These are phyloP conservation scores for Dendrocincla tyrannina DNA, from an alignment of 2,797 vertebrate species.

Conservation along the genomic window DNA sequence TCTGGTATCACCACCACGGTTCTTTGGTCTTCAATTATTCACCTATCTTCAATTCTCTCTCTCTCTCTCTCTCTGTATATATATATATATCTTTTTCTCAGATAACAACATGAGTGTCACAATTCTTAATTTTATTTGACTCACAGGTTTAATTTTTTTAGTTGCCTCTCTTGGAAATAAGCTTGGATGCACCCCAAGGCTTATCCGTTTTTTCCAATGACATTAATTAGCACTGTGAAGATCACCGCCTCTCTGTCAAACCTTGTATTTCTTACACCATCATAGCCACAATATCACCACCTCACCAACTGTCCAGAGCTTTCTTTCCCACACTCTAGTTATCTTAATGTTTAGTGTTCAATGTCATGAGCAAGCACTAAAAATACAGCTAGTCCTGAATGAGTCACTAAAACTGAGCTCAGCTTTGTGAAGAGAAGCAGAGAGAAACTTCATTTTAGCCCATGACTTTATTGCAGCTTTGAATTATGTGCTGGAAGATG, in stretches of 20 bases:
- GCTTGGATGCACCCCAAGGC: background rate
- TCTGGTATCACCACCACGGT: background rate
- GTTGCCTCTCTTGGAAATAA: background rate
- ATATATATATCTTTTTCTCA: background rate
- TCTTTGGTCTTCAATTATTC: background rate
- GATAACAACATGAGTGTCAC: background rate
- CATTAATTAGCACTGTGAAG: background rate
- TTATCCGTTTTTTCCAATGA: background rate
- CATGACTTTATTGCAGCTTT: background rate
- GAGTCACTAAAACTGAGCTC: background rate
- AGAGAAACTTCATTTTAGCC: background rate
- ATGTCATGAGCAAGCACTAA: background rate
- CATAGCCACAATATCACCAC: background rate
- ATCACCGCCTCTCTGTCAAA: background rate
- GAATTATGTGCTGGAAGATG: background rate
- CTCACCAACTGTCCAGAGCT: background rate
- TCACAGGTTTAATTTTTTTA: background rate
- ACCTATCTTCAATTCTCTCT: background rate
- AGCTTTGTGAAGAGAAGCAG: background rate
- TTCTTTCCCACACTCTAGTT: background rate
- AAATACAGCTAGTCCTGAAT: background rate
- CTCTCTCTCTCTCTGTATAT: background rate
- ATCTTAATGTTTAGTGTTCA: background rate
- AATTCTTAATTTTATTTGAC: background rate
- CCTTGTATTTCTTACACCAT: background rate